These are phyloP conservation scores for Drosophila ambigua DNA, from an alignment of 1,140 invertebrate genomes.

Conservation along the genomic window DNA sequence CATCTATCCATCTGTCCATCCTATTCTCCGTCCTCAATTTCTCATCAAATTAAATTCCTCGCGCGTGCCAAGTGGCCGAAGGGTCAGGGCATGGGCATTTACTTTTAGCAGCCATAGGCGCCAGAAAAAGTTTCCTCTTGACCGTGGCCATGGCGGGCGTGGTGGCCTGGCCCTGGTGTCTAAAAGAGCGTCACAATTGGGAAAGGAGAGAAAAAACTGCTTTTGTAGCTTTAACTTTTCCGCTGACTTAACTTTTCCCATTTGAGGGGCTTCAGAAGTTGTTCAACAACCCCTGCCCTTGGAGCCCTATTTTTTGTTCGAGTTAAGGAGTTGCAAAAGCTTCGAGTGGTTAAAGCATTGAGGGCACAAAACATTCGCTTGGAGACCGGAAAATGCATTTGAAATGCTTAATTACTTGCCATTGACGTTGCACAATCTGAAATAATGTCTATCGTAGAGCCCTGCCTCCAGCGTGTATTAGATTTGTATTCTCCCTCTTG, in stretches of 20 bases:
- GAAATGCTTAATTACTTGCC: no score
- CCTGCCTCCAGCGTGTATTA: neutral
- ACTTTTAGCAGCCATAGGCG: conserved; percentile 44
- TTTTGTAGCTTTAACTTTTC: conserved; percentile 47
- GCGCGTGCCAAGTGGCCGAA: conserved; percentile 59
- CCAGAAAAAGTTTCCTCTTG: conserved; percentile 67
- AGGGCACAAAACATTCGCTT: no score
- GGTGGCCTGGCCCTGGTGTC: conserved; percentile 21
- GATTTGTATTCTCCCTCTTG: conserved; percentile 8
- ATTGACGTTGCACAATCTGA: no score
- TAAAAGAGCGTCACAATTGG: conserved; percentile 48
- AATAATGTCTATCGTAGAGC: no score
- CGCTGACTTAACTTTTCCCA: conserved; percentile 38
- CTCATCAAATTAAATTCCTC: conserved; percentile 49
- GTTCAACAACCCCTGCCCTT: conserved; percentile 7
- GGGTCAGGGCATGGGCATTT: conserved; percentile 20
- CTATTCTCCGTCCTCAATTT: conserved; percentile 9
- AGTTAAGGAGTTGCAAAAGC: no score
- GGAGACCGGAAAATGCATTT: no score
- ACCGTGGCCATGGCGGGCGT: conserved; percentile 51
- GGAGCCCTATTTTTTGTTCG: no score
- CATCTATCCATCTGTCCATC: neutral
- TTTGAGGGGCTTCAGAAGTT: conserved; percentile 30
- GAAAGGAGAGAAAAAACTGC: conserved; percentile 28
- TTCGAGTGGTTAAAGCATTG: no score